phyloP scores from a whole-genome alignment of 2,888 invertebrate genomes.

The Hanleya hanleyi region DNA sequence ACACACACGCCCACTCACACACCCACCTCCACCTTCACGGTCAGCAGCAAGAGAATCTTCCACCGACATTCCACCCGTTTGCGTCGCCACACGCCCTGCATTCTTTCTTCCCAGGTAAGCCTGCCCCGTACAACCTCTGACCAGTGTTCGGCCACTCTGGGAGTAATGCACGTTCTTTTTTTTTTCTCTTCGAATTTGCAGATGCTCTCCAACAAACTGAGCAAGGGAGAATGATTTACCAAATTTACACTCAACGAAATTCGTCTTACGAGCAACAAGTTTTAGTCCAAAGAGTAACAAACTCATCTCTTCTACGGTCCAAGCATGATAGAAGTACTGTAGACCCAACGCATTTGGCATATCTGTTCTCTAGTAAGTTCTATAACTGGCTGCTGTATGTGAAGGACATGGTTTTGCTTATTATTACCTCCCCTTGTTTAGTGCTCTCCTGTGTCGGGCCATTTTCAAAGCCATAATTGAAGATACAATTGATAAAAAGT shows the following conservation, averaged over 20 bases:
- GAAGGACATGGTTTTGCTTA: neutral
- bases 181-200: slow-evolving; percentile 37
- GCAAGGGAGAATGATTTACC: slow-evolving; percentile 66
- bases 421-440: too few relatives aligned
- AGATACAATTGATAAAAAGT: too few relatives aligned
- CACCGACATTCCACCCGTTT: slow-evolving; percentile 25
- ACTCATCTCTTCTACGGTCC: slow-evolving; percentile 60
- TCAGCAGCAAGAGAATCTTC: slow-evolving; percentile 19
- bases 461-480: too few relatives aligned
- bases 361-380: slow-evolving; percentile 70
- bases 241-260: slow-evolving; percentile 64
- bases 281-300: slow-evolving; percentile 64
- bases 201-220: slow-evolving; percentile 60
- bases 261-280: slow-evolving; percentile 62
- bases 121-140: neutral
- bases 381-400: too few relatives aligned
- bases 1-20: slow-evolving; percentile 94
- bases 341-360: slow-evolving; percentile 64
- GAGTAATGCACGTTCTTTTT: neutral
- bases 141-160: neutral
- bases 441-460: too few relatives aligned
- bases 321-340: slow-evolving; percentile 57
- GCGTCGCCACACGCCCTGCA: slow-evolving; percentile 46
- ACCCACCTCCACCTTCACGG: slow-evolving; percentile 84
- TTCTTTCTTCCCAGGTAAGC: slow-evolving; percentile 55